Percentiles rank a stretch among this genome's conserved stretches.
Evolutionary conservation across 2,113 vertebrate genomes (phyloP).

Genomic region (Microcebus griseorufus): DNA sequence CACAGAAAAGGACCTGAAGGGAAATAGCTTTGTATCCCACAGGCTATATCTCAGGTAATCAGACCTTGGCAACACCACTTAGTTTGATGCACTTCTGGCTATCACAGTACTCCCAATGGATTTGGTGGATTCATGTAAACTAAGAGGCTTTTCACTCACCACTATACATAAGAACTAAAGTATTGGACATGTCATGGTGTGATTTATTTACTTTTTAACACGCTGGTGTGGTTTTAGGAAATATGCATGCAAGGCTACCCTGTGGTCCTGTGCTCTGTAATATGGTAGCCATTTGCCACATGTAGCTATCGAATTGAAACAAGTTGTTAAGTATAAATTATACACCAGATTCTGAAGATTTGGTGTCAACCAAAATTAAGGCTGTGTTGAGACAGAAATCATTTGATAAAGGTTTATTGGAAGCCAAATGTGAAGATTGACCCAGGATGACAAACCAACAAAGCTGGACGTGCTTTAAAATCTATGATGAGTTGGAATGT

Average conservation of each 20-base stretch:
- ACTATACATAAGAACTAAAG: too few relatives aligned
- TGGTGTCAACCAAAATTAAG: not conserved
- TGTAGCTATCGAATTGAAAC: not conserved
- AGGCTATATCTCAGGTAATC: not conserved
- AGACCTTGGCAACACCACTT: not conserved
- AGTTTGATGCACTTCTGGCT: not conserved
- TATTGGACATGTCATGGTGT: not conserved
- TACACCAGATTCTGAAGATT: not conserved
- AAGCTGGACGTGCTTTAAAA: too few relatives aligned
- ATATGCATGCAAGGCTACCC: not conserved
- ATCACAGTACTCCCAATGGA: not conserved
- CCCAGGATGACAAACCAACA: too few relatives aligned
- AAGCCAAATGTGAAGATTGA: too few relatives aligned
- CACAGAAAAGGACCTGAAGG: not conserved
- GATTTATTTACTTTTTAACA: not conserved
- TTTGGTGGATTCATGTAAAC: not conserved
- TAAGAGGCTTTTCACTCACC: not conserved
- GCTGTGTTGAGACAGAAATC: too few relatives aligned
- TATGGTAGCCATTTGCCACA: fast-evolving
- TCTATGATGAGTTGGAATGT: too few relatives aligned
- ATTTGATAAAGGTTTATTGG: too few relatives aligned
- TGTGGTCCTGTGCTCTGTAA: fast-evolving
- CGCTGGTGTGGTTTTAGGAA: not conserved
- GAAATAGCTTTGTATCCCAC: not conserved
- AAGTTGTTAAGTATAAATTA: not conserved